phyloP scores from a whole-genome alignment of 2,797 vertebrate genomes.

The Picus viridis region DNA sequence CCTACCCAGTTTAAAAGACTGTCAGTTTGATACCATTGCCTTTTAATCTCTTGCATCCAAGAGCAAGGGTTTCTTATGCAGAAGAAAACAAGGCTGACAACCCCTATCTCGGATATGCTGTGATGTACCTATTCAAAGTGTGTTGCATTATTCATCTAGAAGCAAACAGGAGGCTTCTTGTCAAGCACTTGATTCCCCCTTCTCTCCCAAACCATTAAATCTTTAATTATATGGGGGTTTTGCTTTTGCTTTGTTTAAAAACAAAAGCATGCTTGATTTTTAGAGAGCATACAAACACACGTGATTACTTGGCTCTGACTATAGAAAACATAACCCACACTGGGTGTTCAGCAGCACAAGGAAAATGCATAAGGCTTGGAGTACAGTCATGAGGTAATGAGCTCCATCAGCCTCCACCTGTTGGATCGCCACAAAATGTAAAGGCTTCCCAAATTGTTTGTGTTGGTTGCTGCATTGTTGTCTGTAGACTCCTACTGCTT shows the following conservation, averaged over 20 bases:
- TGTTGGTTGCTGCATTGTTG: not conserved
- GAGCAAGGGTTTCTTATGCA: not conserved
- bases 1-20: not conserved
- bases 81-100: not conserved
- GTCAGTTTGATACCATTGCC: not conserved
- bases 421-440: not conserved
- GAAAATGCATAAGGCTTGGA: not conserved
- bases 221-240: not conserved
- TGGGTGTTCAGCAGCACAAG: not conserved
- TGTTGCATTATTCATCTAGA: not conserved
- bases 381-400: not conserved
- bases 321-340: not conserved
- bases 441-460: not conserved
- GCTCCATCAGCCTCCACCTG: not conserved
- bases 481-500: not conserved
- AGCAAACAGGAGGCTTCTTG: conserved; percentile 2
- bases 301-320: not conserved
- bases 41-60: not conserved
- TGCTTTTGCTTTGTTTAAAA: not conserved
- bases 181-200: not conserved
- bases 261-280: not conserved
- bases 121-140: not conserved
- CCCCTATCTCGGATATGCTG: not conserved
- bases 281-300: not conserved
- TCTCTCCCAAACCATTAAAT: not conserved